Conservation (phyloP, 2,113 vertebrate species). For the Platysternon megacephalum region DNA sequence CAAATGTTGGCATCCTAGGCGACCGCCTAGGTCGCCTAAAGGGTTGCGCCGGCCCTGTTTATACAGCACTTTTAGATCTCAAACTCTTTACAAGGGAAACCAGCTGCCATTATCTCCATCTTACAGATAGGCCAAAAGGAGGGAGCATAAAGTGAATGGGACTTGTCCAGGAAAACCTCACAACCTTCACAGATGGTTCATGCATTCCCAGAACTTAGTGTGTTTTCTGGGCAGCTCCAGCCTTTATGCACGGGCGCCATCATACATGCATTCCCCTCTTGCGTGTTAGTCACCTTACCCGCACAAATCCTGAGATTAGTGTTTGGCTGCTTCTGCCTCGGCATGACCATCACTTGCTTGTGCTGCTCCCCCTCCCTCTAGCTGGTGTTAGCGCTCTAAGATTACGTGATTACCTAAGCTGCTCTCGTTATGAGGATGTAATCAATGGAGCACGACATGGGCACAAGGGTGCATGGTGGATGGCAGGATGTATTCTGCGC, state of each 20-base stretch:
- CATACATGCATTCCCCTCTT: background rate
- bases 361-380: background rate
- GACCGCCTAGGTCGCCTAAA: too few species aligned
- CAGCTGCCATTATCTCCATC: background rate
- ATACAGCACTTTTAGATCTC: background rate
- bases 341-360: background rate
- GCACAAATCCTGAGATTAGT: background rate
- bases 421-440: background rate
- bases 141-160: background rate
- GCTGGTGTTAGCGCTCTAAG: background rate
- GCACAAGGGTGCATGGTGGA: background rate
- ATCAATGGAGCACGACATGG: background rate
- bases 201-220: background rate
- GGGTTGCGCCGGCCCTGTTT: too few species aligned
- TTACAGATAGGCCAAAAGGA: background rate
- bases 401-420: background rate
- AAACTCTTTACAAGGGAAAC: background rate
- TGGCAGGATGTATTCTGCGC: background rate
- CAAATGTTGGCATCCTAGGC: too few species aligned
- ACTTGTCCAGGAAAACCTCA: background rate
- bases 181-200: background rate
- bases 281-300: background rate
- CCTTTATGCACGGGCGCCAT: background rate
- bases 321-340: background rate
- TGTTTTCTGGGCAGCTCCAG: background rate